Evolutionary conservation across 2,113 vertebrate genomes (phyloP), one percentile per base, ranked within the genome.

Genomic region (Gobiocypris rarus): DNA sequence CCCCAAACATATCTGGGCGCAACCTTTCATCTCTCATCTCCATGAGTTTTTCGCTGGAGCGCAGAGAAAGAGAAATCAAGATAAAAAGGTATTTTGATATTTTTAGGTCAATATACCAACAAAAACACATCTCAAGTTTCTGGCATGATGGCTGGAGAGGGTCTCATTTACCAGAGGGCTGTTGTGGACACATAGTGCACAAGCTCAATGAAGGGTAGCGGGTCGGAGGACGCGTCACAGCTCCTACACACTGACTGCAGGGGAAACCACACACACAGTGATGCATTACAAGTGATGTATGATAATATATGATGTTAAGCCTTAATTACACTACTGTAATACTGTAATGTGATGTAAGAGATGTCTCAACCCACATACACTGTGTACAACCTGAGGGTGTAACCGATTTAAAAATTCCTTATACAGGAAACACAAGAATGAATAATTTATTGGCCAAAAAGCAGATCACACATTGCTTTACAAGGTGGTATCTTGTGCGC

Each of bases 161-260:
- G 52, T 54, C 52, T 22, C 17, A 54, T 95, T 97, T 96, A 99
- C 98, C 98, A 99, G 63, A 99, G 93, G 81, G 97, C 97, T 54
- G 96, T 99, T 85, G 96, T 99, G 84, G 98, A 99, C 94, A 99
- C 96, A 58, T 99, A 99, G 91, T 97, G 96, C 85, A 99, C 98
- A 83, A 98, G 96, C 88, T 99, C 97, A 0, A 96, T 99, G 80
- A 98, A 99, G 88, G 98, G 98, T 75, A 98, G 93, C 0, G 98
- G 98, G 88, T 99, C 98, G 13, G 98, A 99, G 0, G 98, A 97
- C 1, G 98, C 98, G 84, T 97, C 97, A 88, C 98, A 99, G 89
- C 95, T 97, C n/a, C 94, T 95, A 89, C 98, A 99, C 38, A 99
- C 97, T 63, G 95, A 96, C 98, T 99, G 85, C 4, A 90, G 76